A percentile compares a stretch with the other conserved stretches of the same genome.
phyloP scores from a whole-genome alignment of 92 coral and sea anemone species.

The Montipora capitata region DNA sequence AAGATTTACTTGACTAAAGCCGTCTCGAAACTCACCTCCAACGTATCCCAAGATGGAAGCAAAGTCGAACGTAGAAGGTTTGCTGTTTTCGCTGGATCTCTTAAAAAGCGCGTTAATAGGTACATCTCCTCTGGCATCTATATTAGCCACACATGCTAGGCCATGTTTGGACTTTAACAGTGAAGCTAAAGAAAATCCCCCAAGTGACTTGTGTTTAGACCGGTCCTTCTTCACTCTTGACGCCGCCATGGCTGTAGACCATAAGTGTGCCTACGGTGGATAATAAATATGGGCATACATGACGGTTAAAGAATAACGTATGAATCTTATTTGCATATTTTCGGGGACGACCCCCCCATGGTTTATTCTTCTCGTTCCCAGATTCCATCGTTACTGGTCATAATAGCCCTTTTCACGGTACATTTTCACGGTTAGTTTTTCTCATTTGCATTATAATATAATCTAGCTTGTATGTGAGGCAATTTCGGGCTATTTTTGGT shows the following conservation, averaged over 20 bases:
- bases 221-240: conserved; percentile 15
- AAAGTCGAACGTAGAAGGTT: conserved; percentile 20
- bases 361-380: too few species aligned
- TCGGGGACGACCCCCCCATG: too few species aligned
- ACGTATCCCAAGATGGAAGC: conserved; percentile 57
- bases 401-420: too few species aligned
- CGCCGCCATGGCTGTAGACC: conserved; percentile 3
- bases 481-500: too few species aligned
- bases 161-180: conserved; percentile 52
- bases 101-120: conserved; percentile 40
- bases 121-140: conserved; percentile 62
- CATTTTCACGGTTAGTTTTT: too few species aligned
- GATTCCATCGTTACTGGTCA: too few species aligned
- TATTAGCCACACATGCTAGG: conserved; percentile 58
- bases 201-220: neutral
- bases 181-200: conserved; percentile 27
- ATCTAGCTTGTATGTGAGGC: too few species aligned
- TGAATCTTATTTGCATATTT: too few species aligned
- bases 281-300: too few species aligned
- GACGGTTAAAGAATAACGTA: too few species aligned
- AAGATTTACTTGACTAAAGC: conserved; percentile 43
- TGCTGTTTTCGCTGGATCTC: conserved; percentile 22
- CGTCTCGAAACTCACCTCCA: conserved; percentile 67
- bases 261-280: too few species aligned
- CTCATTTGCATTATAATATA: too few species aligned